Evolutionary conservation across 2,888 invertebrate species (phyloP).

Genomic region (Xestia rhomboidea): DNA sequence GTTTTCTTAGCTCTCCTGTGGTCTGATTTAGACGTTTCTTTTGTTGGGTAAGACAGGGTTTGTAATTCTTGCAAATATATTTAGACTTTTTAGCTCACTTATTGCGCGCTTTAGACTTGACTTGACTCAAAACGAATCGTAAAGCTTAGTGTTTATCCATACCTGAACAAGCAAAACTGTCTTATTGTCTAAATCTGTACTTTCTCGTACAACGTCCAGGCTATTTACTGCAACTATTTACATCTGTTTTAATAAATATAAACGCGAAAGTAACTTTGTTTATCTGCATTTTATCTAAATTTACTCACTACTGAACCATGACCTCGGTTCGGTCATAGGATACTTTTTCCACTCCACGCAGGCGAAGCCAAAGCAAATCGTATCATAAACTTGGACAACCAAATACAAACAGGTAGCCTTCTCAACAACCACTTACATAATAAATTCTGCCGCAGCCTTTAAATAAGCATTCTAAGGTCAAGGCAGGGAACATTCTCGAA

Average conservation of each 20-base stretch:
- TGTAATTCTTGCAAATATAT: background rate
- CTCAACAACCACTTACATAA: background rate
- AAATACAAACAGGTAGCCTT: background rate
- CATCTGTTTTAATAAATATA: background rate
- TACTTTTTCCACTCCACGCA: background rate
- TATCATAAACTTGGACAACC: background rate
- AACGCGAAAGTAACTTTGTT: background rate
- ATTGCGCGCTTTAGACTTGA: background rate
- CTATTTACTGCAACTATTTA: background rate
- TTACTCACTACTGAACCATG: too few species aligned
- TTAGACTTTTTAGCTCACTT: background rate
- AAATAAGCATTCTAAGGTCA: conserved; percentile 18
- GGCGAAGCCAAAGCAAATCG: background rate
- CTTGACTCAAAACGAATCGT: background rate
- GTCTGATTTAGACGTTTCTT: background rate
- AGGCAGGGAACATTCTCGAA: conserved; percentile 23
- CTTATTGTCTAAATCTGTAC: background rate
- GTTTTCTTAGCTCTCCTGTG: background rate
- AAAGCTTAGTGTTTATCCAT: background rate
- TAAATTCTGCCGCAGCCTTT: conserved; percentile 26
- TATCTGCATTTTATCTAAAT: background rate
- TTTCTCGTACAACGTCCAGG: background rate
- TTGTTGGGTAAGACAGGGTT: background rate
- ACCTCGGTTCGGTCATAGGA: background rate
- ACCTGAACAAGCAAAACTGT: background rate